Base-by-base conservation (phyloP, 2,797 vertebrate species). In the Anguilla megastoma region DNA sequence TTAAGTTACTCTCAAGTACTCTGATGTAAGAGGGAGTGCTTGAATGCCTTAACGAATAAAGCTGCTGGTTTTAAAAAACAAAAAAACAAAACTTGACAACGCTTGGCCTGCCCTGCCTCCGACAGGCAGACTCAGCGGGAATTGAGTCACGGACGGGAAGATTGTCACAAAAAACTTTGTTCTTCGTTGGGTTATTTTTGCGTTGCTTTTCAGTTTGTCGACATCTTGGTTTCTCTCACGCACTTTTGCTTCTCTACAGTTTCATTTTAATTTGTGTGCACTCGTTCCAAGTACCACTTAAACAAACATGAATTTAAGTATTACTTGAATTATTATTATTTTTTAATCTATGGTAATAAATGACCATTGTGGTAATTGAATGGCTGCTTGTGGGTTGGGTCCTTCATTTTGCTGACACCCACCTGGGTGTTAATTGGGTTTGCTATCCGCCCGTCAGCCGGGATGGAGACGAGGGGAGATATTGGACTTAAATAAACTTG, bases 31-130 rank as follows among this genome's bases (percentile, higher is more conserved):
- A 90, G 91, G 91, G 27, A 50, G 92, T 93, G 94, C 93, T 95
- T 90, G 63, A 92, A 93, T 93, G 94, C 92, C 93, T 94, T 93
- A 93, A 85, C 86, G 92, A 93, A 92, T 92, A 90, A 93, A 93
- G 93, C 94, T 96, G 94, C 94, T 95, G 92, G 89, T 90, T 88
- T 79, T 33, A 58, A 89, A 83, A 86, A 86, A 88, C n/a, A 79
- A 52, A 86, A 45, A 79, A 79, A 85, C 89, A 91, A 87, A 79
- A 30, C 63, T 87, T 91, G 85, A 79, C 88, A 86, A 85, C 84
- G 90, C 89, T 48, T 84, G 84, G 33, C 63, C 87, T 84, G 80
- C 63, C 52, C 69, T 30, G 66, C 60, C 58, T 63, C 56, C 1
- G 21, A 69, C 5, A 7, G 52, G 21, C 24, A 30, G 27, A n/a